Evolutionary conservation across 2,113 vertebrate species (phyloP).

Genomic region (Cervus canadensis): DNA sequence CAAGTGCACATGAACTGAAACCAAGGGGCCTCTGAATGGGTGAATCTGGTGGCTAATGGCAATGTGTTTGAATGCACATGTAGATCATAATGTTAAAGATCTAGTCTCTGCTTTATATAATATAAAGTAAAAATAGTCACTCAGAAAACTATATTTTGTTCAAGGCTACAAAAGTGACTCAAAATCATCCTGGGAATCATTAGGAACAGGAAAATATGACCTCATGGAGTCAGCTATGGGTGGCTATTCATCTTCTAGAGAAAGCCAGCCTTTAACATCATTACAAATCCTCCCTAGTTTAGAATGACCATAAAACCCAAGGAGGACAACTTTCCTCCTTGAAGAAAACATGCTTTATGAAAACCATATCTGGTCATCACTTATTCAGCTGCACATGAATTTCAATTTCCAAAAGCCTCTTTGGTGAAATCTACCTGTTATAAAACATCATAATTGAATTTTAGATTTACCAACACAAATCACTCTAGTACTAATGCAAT

Average conservation of each 20-base stretch:
- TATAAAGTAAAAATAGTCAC: not conserved
- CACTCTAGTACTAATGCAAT: not conserved
- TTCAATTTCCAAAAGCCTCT: not conserved
- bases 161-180: conserved; percentile 4
- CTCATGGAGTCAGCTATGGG: not conserved
- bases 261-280: not conserved
- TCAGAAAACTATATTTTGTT: conserved; percentile 16
- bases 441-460: conserved; percentile 31
- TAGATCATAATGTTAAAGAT: not conserved
- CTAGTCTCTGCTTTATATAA: not conserved
- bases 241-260: not conserved
- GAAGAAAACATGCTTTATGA: not conserved
- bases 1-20: not conserved
- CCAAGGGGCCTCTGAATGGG: not conserved
- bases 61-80: not conserved
- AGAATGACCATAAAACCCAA: not conserved
- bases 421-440: not conserved
- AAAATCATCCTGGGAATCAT: not conserved
- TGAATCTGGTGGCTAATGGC: not conserved
- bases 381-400: not conserved
- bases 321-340: not conserved
- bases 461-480: conserved; percentile 30
- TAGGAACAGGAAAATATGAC: not conserved
- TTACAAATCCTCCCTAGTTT: not conserved
- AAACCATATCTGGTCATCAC: not conserved